Percentiles rank a stretch among this genome's conserved stretches.
Conservation (phyloP, 2,888 invertebrate species). For the Caenorhabditis angaria region DNA sequence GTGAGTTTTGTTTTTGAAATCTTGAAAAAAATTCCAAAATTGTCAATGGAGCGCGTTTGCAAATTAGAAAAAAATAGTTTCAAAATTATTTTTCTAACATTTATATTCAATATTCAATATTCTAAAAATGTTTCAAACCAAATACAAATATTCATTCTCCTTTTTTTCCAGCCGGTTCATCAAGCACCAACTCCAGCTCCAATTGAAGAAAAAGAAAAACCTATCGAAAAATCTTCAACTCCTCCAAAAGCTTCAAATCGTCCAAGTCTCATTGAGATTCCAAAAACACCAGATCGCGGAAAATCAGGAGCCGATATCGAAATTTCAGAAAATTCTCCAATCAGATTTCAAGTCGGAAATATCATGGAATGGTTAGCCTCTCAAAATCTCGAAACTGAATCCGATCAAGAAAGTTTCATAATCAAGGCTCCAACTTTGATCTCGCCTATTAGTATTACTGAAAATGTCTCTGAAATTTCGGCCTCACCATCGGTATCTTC, state of each 20-base stretch:
- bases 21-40: background rate
- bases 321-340: no score
- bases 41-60: background rate
- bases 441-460: background rate
- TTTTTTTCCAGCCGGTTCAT: background rate
- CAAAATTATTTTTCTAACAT: no score
- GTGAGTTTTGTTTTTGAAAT: background rate
- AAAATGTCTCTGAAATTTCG: conserved; percentile 17
- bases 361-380: background rate
- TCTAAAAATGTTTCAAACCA: no score
- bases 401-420: background rate
- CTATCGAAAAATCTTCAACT: background rate
- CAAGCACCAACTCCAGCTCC: background rate
- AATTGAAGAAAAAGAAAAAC: no score
- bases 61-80: no score
- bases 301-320: background rate
- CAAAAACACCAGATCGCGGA: background rate
- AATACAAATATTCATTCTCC: no score
- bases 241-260: background rate
- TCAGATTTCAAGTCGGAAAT: no score
- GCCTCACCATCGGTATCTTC: conserved; percentile 3
- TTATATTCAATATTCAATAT: no score
- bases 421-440: background rate
- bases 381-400: background rate
- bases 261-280: background rate